phyloP scores from a whole-genome alignment of 64 coral and sea anemone species.

The Pocillopora verrucosa region DNA sequence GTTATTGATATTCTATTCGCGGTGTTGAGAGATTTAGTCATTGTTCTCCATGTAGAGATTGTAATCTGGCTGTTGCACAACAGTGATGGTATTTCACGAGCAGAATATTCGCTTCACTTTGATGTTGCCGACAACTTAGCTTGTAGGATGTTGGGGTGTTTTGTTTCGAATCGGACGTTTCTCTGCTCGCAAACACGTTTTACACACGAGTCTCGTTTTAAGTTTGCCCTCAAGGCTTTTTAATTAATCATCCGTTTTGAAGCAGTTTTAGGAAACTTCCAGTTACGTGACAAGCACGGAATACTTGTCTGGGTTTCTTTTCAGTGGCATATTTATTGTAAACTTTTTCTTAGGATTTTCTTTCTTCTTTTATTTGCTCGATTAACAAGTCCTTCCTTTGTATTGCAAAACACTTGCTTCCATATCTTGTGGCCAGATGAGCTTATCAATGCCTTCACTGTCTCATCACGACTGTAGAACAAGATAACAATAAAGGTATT shows the following conservation, averaged over 20 bases:
- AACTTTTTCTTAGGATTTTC: not conserved
- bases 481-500: not conserved
- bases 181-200: not conserved
- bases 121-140: slow-evolving; percentile 15
- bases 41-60: slow-evolving; percentile 6
- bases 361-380: not conserved
- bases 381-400: not conserved
- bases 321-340: not conserved
- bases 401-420: not conserved
- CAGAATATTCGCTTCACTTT: not conserved
- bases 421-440: slow-evolving; percentile 10
- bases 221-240: not conserved
- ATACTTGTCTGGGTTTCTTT: not conserved
- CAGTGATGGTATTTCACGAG: slow-evolving; percentile 6
- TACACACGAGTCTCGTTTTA: not conserved
- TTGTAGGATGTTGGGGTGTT: not conserved
- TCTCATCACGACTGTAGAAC: not conserved
- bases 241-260: not conserved
- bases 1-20: slow-evolving; percentile 46
- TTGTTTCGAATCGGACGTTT: not conserved
- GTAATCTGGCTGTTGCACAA: slow-evolving; percentile 44
- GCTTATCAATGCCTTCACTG: slow-evolving; percentile 20
- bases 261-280: not conserved
- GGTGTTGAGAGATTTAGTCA: slow-evolving; percentile 29
- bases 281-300: not conserved